phyloP scores from a whole-genome alignment of 2,113 vertebrate species.

The Albula glossodonta region DNA sequence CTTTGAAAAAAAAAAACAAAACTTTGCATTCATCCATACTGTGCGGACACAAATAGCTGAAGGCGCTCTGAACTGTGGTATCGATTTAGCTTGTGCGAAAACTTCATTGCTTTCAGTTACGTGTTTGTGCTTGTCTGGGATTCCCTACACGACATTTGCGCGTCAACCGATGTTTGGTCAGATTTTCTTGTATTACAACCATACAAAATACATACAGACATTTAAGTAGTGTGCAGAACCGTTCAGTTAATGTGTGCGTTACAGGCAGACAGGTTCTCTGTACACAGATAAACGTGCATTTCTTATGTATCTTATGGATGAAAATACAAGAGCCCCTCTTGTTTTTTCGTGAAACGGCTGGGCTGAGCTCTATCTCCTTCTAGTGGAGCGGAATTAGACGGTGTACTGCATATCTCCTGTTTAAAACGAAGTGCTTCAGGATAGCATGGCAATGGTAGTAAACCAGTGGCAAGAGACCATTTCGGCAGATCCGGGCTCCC shows the following conservation, averaged over 20 bases:
- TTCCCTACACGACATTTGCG: background rate
- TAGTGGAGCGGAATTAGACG: constrained; percentile 38
- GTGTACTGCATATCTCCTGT: constrained; percentile 48
- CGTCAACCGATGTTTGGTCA: background rate
- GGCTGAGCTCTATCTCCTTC: constrained; percentile 52
- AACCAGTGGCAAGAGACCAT: constrained; percentile 83
- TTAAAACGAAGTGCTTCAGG: constrained; percentile 53
- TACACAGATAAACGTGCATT: background rate
- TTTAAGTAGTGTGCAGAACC: no score
- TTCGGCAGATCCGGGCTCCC: constrained; percentile 73
- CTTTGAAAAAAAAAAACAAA: background rate
- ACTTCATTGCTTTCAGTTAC: constrained; percentile 4
- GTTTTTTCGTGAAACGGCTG: constrained; percentile 46
- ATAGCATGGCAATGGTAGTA: constrained; percentile 84
- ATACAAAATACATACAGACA: no score
- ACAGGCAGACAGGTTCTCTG: background rate
- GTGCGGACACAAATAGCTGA: background rate
- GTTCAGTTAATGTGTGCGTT: no score
- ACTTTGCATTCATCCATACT: constrained; percentile 3
- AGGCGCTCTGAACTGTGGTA: background rate
- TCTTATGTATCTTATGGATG: constrained; percentile 38
- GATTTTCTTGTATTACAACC: background rate
- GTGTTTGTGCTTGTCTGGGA: constrained; percentile 25
- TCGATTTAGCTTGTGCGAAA: background rate
- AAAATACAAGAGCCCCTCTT: constrained; percentile 46